A percentile compares a stretch with the other conserved stretches of the same genome.
Evolutionary conservation across 2,797 vertebrate species (phyloP).

Genomic region (Australoheros facetus): DNA sequence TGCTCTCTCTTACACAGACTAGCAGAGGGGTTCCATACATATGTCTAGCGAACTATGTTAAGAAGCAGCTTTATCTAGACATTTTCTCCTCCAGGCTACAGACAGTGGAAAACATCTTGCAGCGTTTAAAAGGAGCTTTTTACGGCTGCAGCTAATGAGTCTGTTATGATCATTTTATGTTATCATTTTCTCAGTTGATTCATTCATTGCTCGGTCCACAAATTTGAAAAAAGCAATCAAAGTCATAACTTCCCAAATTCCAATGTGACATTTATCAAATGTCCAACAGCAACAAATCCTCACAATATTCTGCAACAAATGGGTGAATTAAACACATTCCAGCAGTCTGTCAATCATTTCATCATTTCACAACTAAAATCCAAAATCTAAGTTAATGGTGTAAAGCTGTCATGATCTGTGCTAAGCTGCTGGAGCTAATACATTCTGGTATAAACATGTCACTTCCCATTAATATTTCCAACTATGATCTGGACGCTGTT

Average conservation of each 20-base stretch:
- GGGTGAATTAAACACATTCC: background rate
- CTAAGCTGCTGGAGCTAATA: slow-evolving; percentile 26
- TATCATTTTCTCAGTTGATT: background rate
- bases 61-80: slow-evolving; percentile 43
- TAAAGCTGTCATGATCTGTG: slow-evolving; percentile 7
- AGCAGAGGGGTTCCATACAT: slow-evolving; percentile 41
- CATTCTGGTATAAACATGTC: slow-evolving; percentile 27
- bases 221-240: background rate
- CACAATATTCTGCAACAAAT: background rate
- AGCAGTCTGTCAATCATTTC: background rate
- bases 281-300: background rate
- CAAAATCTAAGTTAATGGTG: background rate
- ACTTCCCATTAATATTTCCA: slow-evolving; percentile 34
- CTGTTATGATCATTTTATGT: background rate
- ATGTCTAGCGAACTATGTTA: slow-evolving; percentile 37
- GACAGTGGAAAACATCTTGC: slow-evolving; percentile 6
- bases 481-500: slow-evolving; percentile 42
- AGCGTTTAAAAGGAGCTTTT: background rate
- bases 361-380: background rate
- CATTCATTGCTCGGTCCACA: background rate
- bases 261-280: background rate
- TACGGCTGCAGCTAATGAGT: background rate
- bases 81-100: slow-evolving; percentile 21
- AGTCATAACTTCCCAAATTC: background rate
- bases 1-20: background rate